Percentiles rank a stretch among this genome's conserved stretches.
phyloP scores from a whole-genome alignment of 2,888 invertebrate species.

The Erpobdella octoculata region DNA sequence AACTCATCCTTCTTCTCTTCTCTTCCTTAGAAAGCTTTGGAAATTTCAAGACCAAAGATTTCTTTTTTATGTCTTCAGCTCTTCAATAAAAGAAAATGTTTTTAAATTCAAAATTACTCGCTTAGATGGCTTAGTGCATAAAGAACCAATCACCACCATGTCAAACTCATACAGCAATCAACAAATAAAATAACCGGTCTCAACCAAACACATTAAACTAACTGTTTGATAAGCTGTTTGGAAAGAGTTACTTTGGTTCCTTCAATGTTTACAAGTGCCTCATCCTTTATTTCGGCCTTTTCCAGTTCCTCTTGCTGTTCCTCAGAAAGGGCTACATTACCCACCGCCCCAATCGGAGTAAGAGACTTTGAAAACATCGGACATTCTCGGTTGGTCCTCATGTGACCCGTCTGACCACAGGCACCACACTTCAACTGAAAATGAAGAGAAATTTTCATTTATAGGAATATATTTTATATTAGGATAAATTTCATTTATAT shows the following conservation, averaged over 20 bases:
- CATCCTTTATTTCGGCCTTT: conserved; percentile 54
- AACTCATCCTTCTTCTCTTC: conserved; percentile 61
- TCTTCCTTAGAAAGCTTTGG: conserved; percentile 64
- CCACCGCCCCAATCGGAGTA: conserved; percentile 21
- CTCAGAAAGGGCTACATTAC: conserved; percentile 56
- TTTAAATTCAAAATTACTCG: too few species aligned
- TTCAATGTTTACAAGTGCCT: conserved; percentile 66
- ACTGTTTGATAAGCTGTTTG: conserved; percentile 69
- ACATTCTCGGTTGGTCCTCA: conserved; percentile 92
- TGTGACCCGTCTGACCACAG: conserved; percentile 73
- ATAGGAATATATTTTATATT: background rate
- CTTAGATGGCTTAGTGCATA: background rate
- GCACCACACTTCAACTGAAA: conserved; percentile 79
- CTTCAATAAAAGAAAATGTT: conserved; percentile 37
- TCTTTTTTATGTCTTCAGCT: conserved; percentile 75
- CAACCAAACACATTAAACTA: too few species aligned
- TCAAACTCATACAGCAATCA: background rate
- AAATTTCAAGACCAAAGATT: conserved; percentile 68
- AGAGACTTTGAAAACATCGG: conserved; percentile 68
- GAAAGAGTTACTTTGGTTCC: conserved; percentile 87
- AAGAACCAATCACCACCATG: background rate
- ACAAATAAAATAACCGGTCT: background rate
- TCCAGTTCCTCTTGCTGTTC: conserved; percentile 72
- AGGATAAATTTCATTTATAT: background rate
- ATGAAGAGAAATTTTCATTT: background rate